Evolutionary conservation across 1,140 invertebrate genomes (phyloP), one percentile per base, ranked within the genome.

Genomic region (Elymnias hypermnestra): DNA sequence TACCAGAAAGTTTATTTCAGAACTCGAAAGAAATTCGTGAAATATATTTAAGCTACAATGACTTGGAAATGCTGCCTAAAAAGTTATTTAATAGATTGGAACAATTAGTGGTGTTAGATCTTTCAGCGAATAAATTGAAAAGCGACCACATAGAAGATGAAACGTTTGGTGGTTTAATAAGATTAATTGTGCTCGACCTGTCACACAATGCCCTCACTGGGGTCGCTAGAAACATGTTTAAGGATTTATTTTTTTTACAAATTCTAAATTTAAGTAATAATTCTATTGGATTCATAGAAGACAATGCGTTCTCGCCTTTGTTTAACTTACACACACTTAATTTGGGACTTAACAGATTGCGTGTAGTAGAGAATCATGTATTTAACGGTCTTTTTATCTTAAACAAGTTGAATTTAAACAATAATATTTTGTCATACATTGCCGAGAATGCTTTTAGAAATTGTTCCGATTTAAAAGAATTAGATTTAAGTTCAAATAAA

Each of bases 401-500:
- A n/a, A 94, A 91, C 44, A 89, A 93, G 40, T 81, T 96, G 12
- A 93, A 91, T 14, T 76, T 95, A 58, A 94, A 95, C 65, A 93
- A 92, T 59, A 96, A 96, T 76, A 70, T 90, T 42, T 86, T 96
- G 19, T 89, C 91, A 53, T 88, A 89, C 38, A 88, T 96, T 26
- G 91, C 94, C 67, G 83, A 89, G 19, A 92, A 94, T 50, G 92
- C 95, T 17, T 96, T 96, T 61, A 89, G 88, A 84, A 97, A 95
- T 81, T 93, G 93, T 68, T 94, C 92, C 17, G 89, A 91, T 79
- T 83, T 93, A 25, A 91, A 92, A 69, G 94, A 95, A 57, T 83
- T 98, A 44, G 93, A 96, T 75, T 84, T 97, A 38, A 93, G 94
- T 66, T 91, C 92, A 12, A 98, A 97, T 83, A 89, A 89, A 66